Evolutionary conservation across 2,888 invertebrate species (phyloP), one percentile per base, ranked within the genome.

Genomic region (Schrankia costaestrigalis): DNA sequence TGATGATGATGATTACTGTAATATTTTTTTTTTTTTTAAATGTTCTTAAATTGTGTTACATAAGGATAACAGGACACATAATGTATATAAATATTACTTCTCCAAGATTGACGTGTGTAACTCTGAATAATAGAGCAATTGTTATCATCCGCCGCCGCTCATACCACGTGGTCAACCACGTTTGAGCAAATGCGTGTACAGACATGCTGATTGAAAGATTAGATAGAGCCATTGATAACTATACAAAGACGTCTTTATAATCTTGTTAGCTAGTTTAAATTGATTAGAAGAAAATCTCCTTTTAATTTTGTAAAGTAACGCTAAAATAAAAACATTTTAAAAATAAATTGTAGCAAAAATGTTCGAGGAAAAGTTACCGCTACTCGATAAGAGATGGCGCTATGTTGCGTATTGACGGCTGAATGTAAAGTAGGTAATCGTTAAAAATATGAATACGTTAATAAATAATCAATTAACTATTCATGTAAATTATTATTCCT

Each of bases 301-400:
- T n/a, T 17, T 21, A n/a, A 21, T 7, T n/a, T n/a, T 3, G 4
- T 7, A 21, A 3, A 21, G n/a, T 7, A n/a, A n/a, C 9, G 17
- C 17, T 6, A 21, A n/a, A 21, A n/a, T 3, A 23, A 23, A 23
- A 5, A 23, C 7, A 3, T 11, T 17, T 8, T 15, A 3, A 2
- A 8, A 13, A 13, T 6, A 18, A 3, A 26, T 30, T 23, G 0
- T 5, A 10, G 15, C 15, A 7, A 5, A 11, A 10, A n/a, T 3
- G 1, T 11, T 7, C 12, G 2, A 11, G 1, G 1, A 10, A 1
- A 36, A 19, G 26, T 39, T 51, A 35, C 19, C 2, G 55, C 81
- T 77, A 80, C 66, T 79, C 69, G 41, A 51, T 35, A 54, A 57
- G 35, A 82, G 81, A 73, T 78, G 79, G 76, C 81, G 74, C 43